phyloP scores from a whole-genome alignment of 2,888 invertebrate genomes.

The Noctua janthina region DNA sequence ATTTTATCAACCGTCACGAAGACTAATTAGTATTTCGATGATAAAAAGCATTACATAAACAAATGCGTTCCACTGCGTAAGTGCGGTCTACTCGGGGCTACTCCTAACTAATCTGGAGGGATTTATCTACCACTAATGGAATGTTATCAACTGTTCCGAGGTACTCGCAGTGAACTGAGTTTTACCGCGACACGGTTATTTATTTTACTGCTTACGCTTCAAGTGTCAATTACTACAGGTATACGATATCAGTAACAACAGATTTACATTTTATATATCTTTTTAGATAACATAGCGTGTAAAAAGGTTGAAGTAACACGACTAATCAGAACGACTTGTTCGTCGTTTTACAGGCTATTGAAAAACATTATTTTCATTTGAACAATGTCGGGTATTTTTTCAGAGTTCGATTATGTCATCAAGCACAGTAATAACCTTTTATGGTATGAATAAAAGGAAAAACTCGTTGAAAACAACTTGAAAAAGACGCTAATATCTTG shows the following conservation, averaged over 20 bases:
- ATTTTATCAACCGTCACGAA: constrained; percentile 18
- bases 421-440: background rate
- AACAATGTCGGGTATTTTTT: constrained; percentile 9
- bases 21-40: constrained; percentile 18
- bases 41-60: constrained; percentile 22
- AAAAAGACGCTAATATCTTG: constrained; percentile 5
- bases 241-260: constrained; percentile 26
- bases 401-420: background rate
- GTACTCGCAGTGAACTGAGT: constrained; percentile 43
- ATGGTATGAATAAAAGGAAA: constrained; percentile 14
- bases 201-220: constrained; percentile 39
- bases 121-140: constrained; percentile 46
- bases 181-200: constrained; percentile 59
- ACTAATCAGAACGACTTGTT: constrained; percentile 18
- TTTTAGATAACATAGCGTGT: constrained; percentile 26
- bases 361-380: constrained; percentile 10
- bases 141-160: constrained; percentile 41
- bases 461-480: constrained; percentile 2
- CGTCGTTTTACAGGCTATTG: background rate
- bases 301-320: constrained; percentile 14
- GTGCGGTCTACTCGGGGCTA: constrained; percentile 9
- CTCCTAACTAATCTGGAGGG: constrained; percentile 34
- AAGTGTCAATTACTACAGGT: constrained; percentile 49
- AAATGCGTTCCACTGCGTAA: background rate
- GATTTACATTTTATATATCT: constrained; percentile 15